A percentile compares a stretch with the other conserved stretches of the same genome.
Evolutionary conservation across 92 coral and sea anemone species (phyloP).

Genomic region (Umimayanthus kanabou): DNA sequence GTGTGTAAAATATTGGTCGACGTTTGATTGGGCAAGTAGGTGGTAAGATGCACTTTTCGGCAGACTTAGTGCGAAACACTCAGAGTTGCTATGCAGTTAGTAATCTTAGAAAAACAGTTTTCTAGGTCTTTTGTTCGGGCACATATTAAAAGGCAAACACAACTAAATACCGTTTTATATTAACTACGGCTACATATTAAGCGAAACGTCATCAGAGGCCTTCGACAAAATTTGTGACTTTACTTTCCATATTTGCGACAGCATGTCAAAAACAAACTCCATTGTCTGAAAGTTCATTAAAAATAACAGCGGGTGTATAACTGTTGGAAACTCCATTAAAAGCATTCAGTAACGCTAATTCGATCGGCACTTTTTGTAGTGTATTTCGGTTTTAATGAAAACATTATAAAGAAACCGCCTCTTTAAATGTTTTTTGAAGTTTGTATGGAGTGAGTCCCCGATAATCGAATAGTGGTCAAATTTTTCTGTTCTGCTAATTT

Average conservation of each 20-base stretch:
- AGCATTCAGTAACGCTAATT: conserved; percentile 6
- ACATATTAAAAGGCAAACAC: conserved; percentile 14
- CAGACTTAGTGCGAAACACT: neutral
- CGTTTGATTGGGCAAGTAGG: neutral
- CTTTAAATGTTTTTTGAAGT: neutral
- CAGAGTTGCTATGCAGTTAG: neutral
- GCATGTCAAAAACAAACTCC: conserved; percentile 8
- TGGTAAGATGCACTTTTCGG: neutral
- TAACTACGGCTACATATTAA: neutral
- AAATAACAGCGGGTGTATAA: conserved; percentile 7
- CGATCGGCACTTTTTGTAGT: conserved; percentile 10
- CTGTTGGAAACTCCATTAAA: conserved; percentile 19
- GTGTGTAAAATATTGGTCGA: neutral
- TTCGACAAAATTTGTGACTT: conserved; percentile 2
- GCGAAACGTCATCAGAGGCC: neutral
- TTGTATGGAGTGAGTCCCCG: neutral
- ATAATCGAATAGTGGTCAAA: neutral
- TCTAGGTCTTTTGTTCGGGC: neutral
- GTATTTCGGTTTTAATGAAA: neutral
- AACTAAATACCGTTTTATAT: neutral
- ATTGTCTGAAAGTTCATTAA: conserved; percentile 16
- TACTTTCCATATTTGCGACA: neutral
- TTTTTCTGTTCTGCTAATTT: neutral
- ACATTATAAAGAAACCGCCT: conserved; percentile 15
- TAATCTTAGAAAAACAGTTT: neutral